These are phyloP conservation scores for Sterrhoptilus dennistouni DNA, from an alignment of 2,113 vertebrate genomes.

Conservation along the genomic window DNA sequence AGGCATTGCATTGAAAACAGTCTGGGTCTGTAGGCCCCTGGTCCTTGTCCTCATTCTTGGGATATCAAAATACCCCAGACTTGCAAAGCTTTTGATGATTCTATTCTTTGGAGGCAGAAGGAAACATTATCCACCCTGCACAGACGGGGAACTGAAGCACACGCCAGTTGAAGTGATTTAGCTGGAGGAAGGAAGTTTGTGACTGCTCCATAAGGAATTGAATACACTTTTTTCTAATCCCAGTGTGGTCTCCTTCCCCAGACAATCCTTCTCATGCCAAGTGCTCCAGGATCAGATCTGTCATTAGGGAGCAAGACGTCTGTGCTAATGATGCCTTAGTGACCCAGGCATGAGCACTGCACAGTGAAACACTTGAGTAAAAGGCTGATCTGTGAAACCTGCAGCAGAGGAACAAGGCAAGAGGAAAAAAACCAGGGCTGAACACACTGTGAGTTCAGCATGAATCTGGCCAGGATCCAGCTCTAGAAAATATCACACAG, in stretches of 20 bases:
- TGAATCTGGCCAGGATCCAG: background rate
- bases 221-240: background rate
- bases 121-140: background rate
- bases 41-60: background rate
- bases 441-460: background rate
- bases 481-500: background rate
- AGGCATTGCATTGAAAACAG: background rate
- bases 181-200: conserved; percentile 12
- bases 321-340: background rate
- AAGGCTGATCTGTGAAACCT: background rate
- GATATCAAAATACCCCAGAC: background rate
- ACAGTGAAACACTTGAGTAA: background rate
- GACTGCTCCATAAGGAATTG: background rate
- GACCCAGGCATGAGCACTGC: background rate
- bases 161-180: background rate
- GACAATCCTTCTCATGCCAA: background rate
- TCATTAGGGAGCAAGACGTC: background rate
- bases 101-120: background rate
- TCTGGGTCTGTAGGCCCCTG: background rate
- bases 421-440: background rate
- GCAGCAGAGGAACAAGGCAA: background rate
- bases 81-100: background rate
- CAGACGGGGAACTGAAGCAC: background rate
- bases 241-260: background rate
- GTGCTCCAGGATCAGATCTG: background rate